Evolutionary conservation across 1,140 invertebrate species (phyloP), one percentile per base, ranked within the genome.

Genomic region (Cryptotermes secundus): DNA sequence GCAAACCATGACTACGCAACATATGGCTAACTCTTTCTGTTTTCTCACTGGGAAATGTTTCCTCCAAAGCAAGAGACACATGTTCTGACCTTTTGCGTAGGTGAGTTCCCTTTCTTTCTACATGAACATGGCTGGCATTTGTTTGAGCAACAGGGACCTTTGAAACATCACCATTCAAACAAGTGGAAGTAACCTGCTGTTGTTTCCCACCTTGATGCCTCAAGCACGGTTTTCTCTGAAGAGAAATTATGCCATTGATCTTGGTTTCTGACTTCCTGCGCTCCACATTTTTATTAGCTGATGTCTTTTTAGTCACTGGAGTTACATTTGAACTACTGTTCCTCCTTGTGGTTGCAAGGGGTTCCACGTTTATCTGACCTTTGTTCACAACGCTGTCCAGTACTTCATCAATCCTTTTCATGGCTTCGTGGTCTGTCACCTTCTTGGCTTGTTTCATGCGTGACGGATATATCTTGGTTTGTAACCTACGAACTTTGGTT

Each of bases 261-360:
- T 86, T 84, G 81, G 42, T 88, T 49, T 89, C 88, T 53, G 90
- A 88, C 7, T 84, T n/a, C 85, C 90, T 90, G 38, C 85, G 84
- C 4, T 84, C 83, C 34, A 85, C 83, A 79, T 89, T 89, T 38
- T 87, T 85, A 36, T 85, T 89, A 0, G 59, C 84, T 0, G 82
- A 22, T 3, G 80, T 35, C 83, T 89, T 90, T 79, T 90, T 91
- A 42, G 83, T 79, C 42, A 72, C 26, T 14, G 59, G 59, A 72
- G 59, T 16, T 3, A 72, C 59, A 72, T 72, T 72, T 31, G 59
- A 72, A 31, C 59, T 72, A 72, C 1, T 72, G 26, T n/a, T 72
- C 59, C 59, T 72, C n/a, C n/a, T 72, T 31, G 59, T n/a, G 45
- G 45, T 49, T 22, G 22, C 4, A n/a, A 72, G n/a, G 12, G 59